Base-by-base conservation (phyloP, 1,140 invertebrate genomes). In the Sitodiplosis mosellana region DNA sequence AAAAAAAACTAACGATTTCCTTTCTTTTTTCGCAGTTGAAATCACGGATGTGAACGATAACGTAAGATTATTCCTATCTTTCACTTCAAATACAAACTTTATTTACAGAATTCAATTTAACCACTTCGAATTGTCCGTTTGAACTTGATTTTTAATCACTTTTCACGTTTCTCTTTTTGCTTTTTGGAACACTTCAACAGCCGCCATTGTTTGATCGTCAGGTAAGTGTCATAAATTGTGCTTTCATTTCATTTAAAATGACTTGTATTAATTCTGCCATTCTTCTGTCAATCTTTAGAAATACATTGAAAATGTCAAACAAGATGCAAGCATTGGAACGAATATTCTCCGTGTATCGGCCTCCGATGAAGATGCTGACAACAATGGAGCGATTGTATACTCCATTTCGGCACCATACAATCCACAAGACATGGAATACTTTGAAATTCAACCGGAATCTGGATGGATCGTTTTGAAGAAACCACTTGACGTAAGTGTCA, bases 301-400 rank as follows among this genome's bases (percentile, higher is more conserved):
- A 87, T 94, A 93, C 67, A 82, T 90, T 51, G 90, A 94, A 65
- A 92, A 93, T 68, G 88, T 94, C 11, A 93, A 93, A 68, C 90
- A 94, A 74, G 90, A 94, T 61, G 90, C 89, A 19, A 91, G 87
- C 66, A 89, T 91, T 54, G 89, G 89, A 38, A 92, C 87, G 27
- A 93, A 92, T 63, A 93, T 94, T 54, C 68, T 94, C 43, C 75
- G 89, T 59, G 88, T 94, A 4, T 93, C 88, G 2, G 90, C 90
- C 51, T 91, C 87, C 34, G 90, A 94, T 60, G 89, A 93, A 66
- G 90, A 94, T 73, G 89, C 89, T 22, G 90, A 93, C 59, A 91
- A 92, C 61, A 93, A 94, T 63, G 89, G 90, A 14, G 86, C 85
- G n/a, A 89, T 89, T 60, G 78, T 87, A n/a, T 90, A 90, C 57